Percentiles rank a stretch among this genome's conserved stretches.
These are phyloP conservation scores for Colostygia pectinataria DNA, from an alignment of 2,888 invertebrate genomes.

Conservation along the genomic window DNA sequence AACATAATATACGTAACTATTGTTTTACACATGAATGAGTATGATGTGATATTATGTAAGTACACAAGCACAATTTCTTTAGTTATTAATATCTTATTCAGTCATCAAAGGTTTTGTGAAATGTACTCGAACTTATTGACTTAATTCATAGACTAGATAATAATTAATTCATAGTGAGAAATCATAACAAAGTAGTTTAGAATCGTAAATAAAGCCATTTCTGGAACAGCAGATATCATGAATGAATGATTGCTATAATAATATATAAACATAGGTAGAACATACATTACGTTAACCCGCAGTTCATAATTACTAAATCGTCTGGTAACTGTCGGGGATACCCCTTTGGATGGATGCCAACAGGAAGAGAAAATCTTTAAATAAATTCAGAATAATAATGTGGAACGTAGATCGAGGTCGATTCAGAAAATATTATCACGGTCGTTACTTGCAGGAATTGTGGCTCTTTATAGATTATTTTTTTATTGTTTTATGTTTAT, in stretches of 20 bases:
- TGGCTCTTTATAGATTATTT: conserved; percentile 8
- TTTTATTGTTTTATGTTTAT: too few species aligned
- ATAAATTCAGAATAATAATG: conserved; percentile 74
- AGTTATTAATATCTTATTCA: neutral
- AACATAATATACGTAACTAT: conserved; percentile 42
- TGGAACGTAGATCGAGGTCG: conserved; percentile 48
- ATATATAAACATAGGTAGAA: conserved; percentile 30
- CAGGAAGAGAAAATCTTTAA: conserved; percentile 73
- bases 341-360: conserved; percentile 77
- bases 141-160: too few species aligned
- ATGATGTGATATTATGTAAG: conserved; percentile 42
- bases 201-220: neutral
- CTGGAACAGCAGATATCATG: conserved; percentile 6
- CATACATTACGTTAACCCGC: conserved; percentile 52
- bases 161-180: neutral
- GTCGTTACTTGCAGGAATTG: conserved; percentile 18
- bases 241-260: conserved; percentile 48
- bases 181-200: neutral
- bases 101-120: too few species aligned
- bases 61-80: conserved; percentile 8
- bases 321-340: conserved; percentile 76
- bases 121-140: too few species aligned
- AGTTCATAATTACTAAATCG: conserved; percentile 75
- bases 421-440: conserved; percentile 39
- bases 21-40: conserved; percentile 39